Percentiles rank a stretch among this genome's conserved stretches.
phyloP scores from a whole-genome alignment of 2,888 invertebrate genomes.

The Pherbina coryleti region DNA sequence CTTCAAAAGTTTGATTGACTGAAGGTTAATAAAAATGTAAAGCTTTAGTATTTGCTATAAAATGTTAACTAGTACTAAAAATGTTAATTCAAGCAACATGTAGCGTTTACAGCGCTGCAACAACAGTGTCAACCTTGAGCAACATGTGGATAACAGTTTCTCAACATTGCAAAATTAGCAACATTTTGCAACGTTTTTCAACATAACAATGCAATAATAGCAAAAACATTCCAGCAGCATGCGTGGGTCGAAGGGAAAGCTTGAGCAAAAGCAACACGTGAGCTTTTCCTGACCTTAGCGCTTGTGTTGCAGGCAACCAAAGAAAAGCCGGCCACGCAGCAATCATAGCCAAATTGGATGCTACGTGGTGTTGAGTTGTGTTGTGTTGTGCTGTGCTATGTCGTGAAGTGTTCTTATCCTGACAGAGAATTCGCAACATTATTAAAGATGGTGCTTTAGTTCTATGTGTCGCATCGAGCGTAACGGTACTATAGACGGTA shows the following conservation, averaged over 20 bases:
- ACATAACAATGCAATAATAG: not conserved
- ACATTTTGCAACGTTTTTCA: not conserved
- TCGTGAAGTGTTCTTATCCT: not conserved
- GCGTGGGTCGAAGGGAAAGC: not conserved
- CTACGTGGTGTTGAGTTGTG: not conserved
- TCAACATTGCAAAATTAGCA: not conserved
- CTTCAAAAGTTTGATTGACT: too few species aligned
- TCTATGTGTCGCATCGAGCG: not conserved
- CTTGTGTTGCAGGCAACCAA: not conserved
- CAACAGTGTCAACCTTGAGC: not conserved
- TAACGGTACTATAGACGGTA: not conserved
- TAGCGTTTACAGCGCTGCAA: not conserved
- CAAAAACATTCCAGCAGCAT: not conserved
- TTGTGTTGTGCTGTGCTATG: not conserved
- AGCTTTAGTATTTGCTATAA: too few species aligned
- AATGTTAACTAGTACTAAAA: too few species aligned
- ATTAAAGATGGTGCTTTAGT: slow-evolving; percentile 13
- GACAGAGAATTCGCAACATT: not conserved
- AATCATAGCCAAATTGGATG: not conserved
- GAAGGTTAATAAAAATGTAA: too few species aligned
- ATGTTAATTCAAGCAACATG: not conserved
- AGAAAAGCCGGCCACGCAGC: slow-evolving; percentile 2
- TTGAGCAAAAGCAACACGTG: slow-evolving; percentile 8
- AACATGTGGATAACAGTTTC: not conserved
- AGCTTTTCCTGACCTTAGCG: not conserved